Evolutionary conservation across 1,140 invertebrate species (phyloP).

Genomic region (Lasioglossum baleicum): DNA sequence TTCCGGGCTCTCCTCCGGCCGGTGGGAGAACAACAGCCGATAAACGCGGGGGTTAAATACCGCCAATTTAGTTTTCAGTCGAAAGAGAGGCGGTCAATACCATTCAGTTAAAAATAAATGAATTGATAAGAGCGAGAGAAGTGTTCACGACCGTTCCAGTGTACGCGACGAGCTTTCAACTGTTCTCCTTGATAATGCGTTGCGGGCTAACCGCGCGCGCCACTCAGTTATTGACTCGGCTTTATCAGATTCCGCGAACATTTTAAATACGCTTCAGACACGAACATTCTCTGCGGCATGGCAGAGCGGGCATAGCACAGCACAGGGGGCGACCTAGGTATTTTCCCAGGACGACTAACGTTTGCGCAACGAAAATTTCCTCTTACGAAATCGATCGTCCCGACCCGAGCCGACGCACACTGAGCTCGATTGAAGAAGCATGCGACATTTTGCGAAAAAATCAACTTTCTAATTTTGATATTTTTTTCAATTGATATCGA

Average conservation of each 20-base stretch:
- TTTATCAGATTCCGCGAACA: conserved; percentile 2
- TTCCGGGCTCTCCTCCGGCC: no score
- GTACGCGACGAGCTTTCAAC: conserved; percentile 2
- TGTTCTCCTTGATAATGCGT: conserved; percentile 1
- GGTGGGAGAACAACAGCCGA: no score
- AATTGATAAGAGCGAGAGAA: not conserved
- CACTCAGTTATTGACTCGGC: conserved; percentile 19
- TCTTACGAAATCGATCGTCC: not conserved
- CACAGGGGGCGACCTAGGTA: not conserved
- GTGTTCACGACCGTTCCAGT: not conserved
- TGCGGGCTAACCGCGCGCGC: not conserved
- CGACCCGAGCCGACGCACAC: not conserved
- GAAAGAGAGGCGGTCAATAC: not conserved
- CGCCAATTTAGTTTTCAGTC: not conserved
- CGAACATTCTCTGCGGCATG: not conserved
- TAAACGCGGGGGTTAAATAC: not conserved
- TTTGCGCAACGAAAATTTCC: not conserved
- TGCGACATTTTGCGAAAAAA: no score
- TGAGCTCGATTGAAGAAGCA: no score
- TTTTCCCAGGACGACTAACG: not conserved
- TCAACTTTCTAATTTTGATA: no score
- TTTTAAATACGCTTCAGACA: conserved; percentile 13
- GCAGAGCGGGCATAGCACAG: no score
- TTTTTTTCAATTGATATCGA: no score
- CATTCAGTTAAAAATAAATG: conserved; percentile 1